phyloP scores from a whole-genome alignment of 2,888 invertebrate genomes.

The Patella depressa region DNA sequence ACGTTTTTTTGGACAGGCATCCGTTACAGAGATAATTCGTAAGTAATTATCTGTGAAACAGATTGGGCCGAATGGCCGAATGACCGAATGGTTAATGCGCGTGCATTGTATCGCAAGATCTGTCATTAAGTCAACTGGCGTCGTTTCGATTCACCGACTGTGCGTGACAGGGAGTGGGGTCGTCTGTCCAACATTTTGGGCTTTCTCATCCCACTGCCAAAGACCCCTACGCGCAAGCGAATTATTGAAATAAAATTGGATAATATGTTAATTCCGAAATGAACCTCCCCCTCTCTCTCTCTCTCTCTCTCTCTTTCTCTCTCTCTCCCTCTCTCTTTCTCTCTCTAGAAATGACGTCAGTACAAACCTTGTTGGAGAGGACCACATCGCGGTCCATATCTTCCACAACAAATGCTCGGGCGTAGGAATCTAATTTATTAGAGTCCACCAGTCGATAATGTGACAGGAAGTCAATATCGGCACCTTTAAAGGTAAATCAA shows the following conservation, averaged over 20 bases:
- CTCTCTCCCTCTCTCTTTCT: background rate
- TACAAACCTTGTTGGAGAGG: constrained; percentile 31
- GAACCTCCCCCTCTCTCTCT: background rate
- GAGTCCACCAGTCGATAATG: constrained; percentile 69
- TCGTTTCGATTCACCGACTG: background rate
- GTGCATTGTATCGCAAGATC: too few species aligned
- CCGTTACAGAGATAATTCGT: too few species aligned
- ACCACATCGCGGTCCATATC: constrained; percentile 67
- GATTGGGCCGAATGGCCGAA: too few species aligned
- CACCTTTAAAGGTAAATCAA: constrained; percentile 27
- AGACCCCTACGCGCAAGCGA: too few species aligned
- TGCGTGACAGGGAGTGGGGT: background rate
- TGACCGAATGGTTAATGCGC: background rate
- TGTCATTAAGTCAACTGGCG: too few species aligned
- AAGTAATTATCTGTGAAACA: too few species aligned
- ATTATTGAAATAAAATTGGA: too few species aligned
- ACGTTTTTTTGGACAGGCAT: too few species aligned
- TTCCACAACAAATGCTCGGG: constrained; percentile 68
- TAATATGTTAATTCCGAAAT: too few species aligned
- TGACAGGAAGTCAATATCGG: constrained; percentile 67
- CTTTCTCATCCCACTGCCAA: background rate
- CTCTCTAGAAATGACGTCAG: too few species aligned
- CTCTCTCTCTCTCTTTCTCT: background rate
- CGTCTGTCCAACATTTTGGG: background rate
- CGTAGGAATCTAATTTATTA: constrained; percentile 66